Base-by-base conservation (phyloP, 2,113 vertebrate genomes). In the Podarcis cretensis region DNA sequence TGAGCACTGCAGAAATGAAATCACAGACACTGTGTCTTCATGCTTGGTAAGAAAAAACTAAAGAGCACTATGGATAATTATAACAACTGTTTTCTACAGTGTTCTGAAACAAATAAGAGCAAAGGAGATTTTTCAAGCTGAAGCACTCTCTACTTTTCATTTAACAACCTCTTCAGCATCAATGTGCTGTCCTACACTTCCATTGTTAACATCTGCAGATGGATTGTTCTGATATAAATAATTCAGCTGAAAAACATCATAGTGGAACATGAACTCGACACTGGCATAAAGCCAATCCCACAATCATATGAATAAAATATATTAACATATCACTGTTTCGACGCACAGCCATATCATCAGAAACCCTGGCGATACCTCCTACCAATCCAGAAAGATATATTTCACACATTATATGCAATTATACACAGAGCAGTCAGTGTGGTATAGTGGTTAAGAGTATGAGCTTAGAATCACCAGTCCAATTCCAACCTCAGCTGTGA, bases 161-260 rank as follows among this genome's bases (percentile, higher is more conserved):
- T 90, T 84, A 63, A 81, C 66, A 66, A 43, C 78, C 86, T 84
- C 65, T 23, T 89, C 80, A 79, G 63, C 30, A n/a, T 94, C 43
- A 35, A 25, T 40, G 25, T 83, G 76, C 43, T 57, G 1, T 59
- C 16, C n/a, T 69, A 77, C 2, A 68, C 13, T 57, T 59, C 80
- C 27, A 73, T 32, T 83, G 40, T 90, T 86, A 69, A 83, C 25
- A 82, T 76, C 43, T 66, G n/a, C 35, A 90, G 88, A 82, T 1
- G 76, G 68, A 63, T 82, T 81, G 57, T 81, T 91, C 66, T 71
- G 87, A 91, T 57, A 66, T 54, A 91, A 92, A 84, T 89, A 84
- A 92, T 87, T 90, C 37, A 6, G 54, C 79, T 78, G 6, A 89
- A 89, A 90, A 32, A 83, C 23, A 82, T n/a, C 30, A 9, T 85